Evolutionary conservation across 1,140 invertebrate species (phyloP).

Genomic region (Pantala flavescens): DNA sequence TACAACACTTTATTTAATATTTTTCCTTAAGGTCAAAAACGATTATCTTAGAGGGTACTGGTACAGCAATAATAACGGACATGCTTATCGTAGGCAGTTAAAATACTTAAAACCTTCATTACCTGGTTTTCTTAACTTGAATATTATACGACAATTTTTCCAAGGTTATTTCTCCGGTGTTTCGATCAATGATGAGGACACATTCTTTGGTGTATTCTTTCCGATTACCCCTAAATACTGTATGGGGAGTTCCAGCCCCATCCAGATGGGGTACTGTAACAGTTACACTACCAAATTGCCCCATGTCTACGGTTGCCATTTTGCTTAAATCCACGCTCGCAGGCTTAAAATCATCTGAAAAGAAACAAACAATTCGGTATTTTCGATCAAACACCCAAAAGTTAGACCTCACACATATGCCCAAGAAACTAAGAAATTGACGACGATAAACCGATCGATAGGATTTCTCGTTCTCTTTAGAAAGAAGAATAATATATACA

Average conservation of each 20-base stretch:
- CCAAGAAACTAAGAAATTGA: no score
- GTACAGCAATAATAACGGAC: no score
- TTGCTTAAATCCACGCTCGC: conserved; percentile 88
- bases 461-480: no score
- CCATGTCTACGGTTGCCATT: conserved; percentile 79
- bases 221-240: conserved; percentile 88
- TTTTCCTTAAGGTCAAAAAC: no score
- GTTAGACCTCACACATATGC: no score
- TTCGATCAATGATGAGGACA: conserved; percentile 84
- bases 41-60: no score
- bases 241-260: conserved; percentile 75
- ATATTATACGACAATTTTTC: conserved; percentile 85
- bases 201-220: conserved; percentile 86
- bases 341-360: conserved; percentile 93
- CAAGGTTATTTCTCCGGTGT: conserved; percentile 82
- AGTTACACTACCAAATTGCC: conserved; percentile 42
- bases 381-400: no score
- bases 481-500: no score
- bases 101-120: conserved; percentile 14
- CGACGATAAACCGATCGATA: no score
- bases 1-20: no score
- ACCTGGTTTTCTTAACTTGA: conserved; percentile 91
- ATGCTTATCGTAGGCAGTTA: no score
- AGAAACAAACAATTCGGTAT: conserved; percentile 20
- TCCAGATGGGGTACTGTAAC: conserved; percentile 89